Percentiles rank a stretch among this genome's conserved stretches.
phyloP scores from a whole-genome alignment of 2,113 vertebrate genomes.

The Myrmecophaga tridactyla region DNA sequence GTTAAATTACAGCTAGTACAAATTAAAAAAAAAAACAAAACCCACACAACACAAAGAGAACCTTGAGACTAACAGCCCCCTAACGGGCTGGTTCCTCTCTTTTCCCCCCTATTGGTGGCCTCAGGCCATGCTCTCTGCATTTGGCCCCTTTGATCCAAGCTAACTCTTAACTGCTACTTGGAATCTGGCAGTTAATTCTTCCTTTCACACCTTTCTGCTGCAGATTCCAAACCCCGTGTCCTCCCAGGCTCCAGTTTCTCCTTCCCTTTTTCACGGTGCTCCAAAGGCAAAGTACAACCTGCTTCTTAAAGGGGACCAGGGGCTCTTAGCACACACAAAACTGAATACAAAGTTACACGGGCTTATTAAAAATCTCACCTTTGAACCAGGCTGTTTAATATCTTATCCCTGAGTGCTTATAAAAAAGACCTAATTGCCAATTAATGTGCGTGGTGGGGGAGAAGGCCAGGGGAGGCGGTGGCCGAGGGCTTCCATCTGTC shows the following conservation, averaged over 20 bases:
- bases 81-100: background rate
- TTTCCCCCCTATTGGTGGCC: background rate
- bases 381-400: background rate
- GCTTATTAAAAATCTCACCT: background rate
- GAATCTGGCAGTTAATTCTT: background rate
- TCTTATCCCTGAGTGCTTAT: background rate
- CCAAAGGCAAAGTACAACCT: background rate
- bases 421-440: background rate
- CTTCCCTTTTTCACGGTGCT: background rate
- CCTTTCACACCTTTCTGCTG: background rate
- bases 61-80: background rate
- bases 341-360: background rate
- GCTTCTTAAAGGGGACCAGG: background rate
- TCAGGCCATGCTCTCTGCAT: background rate
- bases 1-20: slow-evolving; percentile 39
- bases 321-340: background rate
- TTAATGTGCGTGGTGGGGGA: background rate
- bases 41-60: background rate
- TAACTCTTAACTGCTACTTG: background rate
- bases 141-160: background rate
- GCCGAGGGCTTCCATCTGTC: background rate
- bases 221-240: background rate
- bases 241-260: background rate
- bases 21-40: background rate
- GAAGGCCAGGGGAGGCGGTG: background rate